Evolutionary conservation across 2,113 vertebrate species (phyloP).

Genomic region (Atherinomorus stipes): DNA sequence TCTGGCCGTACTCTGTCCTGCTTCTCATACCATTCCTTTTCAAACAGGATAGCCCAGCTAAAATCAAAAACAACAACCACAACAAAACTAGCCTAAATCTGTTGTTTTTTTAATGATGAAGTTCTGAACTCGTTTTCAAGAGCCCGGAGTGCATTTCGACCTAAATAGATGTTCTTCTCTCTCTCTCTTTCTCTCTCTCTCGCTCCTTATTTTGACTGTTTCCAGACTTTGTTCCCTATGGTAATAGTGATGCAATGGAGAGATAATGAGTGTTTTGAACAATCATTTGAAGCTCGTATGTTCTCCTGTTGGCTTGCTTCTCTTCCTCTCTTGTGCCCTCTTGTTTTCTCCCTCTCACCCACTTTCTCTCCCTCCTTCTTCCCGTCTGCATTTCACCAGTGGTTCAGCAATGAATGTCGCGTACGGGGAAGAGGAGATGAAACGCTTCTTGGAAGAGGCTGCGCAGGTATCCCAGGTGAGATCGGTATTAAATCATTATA

Average conservation of each 20-base stretch:
- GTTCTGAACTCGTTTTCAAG: constrained; percentile 73
- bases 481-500: constrained; percentile 15
- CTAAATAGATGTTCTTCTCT: constrained; percentile 70
- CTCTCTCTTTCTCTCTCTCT: constrained; percentile 21
- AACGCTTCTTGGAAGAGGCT: constrained; percentile 93
- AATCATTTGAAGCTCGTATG: constrained; percentile 72
- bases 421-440: constrained; percentile 93
- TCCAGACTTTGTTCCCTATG: constrained; percentile 74
- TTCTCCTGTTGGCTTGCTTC: constrained; percentile 61
- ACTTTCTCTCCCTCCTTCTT: constrained; percentile 8
- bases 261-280: constrained; percentile 79
- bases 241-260: constrained; percentile 74
- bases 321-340: constrained; percentile 69
- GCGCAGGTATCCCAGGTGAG: constrained; percentile 94
- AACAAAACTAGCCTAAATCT: constrained; percentile 60
- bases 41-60: constrained; percentile 40
- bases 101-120: constrained; percentile 73
- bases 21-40: constrained; percentile 27
- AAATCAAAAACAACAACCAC: constrained; percentile 66
- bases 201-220: constrained; percentile 60
- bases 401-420: constrained; percentile 97
- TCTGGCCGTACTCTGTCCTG: constrained; percentile 43
- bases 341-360: constrained; percentile 51
- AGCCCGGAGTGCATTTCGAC: constrained; percentile 78
- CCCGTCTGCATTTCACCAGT: constrained; percentile 72